Base-by-base conservation (phyloP, 2,888 invertebrate species). In the Malthinus seriepunctatus region DNA sequence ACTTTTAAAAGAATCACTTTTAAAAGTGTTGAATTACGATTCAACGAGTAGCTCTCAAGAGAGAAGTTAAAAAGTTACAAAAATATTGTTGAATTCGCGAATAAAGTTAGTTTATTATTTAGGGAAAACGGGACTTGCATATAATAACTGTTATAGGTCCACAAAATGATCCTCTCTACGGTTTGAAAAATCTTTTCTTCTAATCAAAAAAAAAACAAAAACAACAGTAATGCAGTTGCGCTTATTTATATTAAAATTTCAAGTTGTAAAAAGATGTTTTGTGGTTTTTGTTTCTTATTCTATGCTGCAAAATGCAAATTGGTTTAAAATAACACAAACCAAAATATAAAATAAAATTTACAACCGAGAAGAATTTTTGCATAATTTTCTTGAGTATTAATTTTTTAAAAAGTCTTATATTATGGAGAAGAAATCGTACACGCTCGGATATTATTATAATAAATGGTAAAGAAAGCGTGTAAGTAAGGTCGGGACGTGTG, bases 61-160 rank as follows among this genome's bases (percentile, higher is more conserved):
- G 62, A 52, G 48, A 50, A 62, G 56, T 62, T 56, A 48, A 62
- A 58, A 62, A 58, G 58, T 62, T 62, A 58, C 52, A 44, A 56
- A 62, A 62, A 58, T 62, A 62, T 62, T 62, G 59, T 62, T 59
- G 55, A 60, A 55, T 56, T 47, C 55, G 49, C 51, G 37, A 56
- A 48, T 48, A 56, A 49, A 48, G 55, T 60, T 35, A 55, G 51
- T 60, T 60, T 60, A 60, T 60, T 60, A 56, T 55, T 32, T 48
- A 60, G 48, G 51, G 59, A 51, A 33, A 42, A 60, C 60, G 49
- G 55, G 60, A 56, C 60, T 51, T 60, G 60, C 60, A 60, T 60
- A 56, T 56, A 60, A 60, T 37, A 56, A 32, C 45, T 51, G 55
- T 12, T n/a, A 31, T 44, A 51, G 51, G 35, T 46, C 42, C 51